Conservation (phyloP, 2,113 vertebrate genomes). For the Desmodus rotundus region DNA sequence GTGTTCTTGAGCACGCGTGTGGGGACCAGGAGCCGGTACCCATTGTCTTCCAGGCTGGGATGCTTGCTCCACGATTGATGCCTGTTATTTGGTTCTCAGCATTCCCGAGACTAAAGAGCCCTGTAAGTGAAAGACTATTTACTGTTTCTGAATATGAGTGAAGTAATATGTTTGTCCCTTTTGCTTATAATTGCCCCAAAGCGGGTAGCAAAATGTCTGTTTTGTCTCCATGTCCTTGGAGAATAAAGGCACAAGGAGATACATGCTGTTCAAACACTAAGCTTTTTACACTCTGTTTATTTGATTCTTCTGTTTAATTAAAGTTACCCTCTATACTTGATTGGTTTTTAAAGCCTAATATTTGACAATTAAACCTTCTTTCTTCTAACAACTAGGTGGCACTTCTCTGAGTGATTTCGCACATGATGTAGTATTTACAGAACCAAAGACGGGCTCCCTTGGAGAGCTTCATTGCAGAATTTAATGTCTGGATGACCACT, state of each 20-base stretch:
- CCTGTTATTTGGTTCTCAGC: background rate
- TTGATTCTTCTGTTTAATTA: conserved; percentile 70
- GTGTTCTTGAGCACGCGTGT: background rate
- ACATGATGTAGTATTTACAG: background rate
- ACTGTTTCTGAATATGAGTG: background rate
- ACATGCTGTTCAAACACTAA: conserved; percentile 25
- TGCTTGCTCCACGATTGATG: background rate
- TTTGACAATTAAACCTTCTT: conserved; percentile 66
- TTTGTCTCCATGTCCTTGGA: background rate
- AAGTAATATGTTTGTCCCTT: background rate
- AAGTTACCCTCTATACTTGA: conserved; percentile 60
- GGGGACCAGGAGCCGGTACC: background rate
- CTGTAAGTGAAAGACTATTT: background rate
- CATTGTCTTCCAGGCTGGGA: conserved; percentile 9
- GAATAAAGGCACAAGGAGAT: background rate
- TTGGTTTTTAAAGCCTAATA: conserved; percentile 70
- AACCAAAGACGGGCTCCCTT: background rate
- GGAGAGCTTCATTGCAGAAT: background rate
- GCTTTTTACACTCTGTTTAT: conserved; percentile 59
- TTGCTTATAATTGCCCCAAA: background rate
- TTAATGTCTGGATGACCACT: background rate
- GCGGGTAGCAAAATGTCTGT: background rate
- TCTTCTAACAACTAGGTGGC: conserved; percentile 49
- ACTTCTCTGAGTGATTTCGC: conserved; percentile 50
- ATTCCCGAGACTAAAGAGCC: background rate